phyloP scores from a whole-genome alignment of 2,888 invertebrate genomes.

The Mesorhabditis sp. region DNA sequence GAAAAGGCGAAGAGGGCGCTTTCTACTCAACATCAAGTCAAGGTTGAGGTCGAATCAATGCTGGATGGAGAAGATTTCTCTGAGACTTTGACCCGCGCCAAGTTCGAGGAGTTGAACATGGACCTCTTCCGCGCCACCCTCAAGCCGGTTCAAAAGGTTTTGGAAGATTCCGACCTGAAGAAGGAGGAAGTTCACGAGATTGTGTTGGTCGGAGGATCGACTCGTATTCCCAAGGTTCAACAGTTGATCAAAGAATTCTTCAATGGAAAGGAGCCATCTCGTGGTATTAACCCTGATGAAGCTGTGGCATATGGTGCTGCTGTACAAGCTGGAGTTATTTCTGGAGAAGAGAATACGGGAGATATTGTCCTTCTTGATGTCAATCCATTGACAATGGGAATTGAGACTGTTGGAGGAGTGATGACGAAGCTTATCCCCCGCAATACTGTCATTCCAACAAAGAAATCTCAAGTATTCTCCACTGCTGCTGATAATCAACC shows the following conservation, averaged over 20 bases:
- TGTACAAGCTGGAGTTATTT: conserved; percentile 93
- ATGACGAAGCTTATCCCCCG: conserved; percentile 97
- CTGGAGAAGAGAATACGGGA: conserved; percentile 80
- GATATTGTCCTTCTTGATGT: conserved; percentile 94
- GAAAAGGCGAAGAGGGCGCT: conserved; percentile 68
- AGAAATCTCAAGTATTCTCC: conserved; percentile 97
- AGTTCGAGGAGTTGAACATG: conserved; percentile 68
- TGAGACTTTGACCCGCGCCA: conserved; percentile 92
- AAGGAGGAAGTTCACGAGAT: conserved; percentile 97
- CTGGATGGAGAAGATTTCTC: conserved; percentile 97
- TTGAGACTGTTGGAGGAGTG: conserved; percentile 97
- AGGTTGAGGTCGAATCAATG: conserved; percentile 97
- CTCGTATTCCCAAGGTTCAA: conserved; percentile 94
- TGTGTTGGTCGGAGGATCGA: conserved; percentile 96
- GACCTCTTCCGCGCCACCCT: conserved; percentile 76
- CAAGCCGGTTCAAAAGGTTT: conserved; percentile 85
- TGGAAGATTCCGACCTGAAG: conserved; percentile 98
- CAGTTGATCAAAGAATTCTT: conserved; percentile 71
- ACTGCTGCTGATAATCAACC: conserved; percentile 98
- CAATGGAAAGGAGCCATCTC: conserved; percentile 92
- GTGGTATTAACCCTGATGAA: conserved; percentile 84
- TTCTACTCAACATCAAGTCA: conserved; percentile 78
- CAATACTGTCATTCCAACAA: conserved; percentile 97
- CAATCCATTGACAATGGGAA: conserved; percentile 95
- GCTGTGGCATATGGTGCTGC: conserved; percentile 98